Evolutionary conservation across 2,113 vertebrate genomes (phyloP).

Genomic region (Coracopsis vasa): DNA sequence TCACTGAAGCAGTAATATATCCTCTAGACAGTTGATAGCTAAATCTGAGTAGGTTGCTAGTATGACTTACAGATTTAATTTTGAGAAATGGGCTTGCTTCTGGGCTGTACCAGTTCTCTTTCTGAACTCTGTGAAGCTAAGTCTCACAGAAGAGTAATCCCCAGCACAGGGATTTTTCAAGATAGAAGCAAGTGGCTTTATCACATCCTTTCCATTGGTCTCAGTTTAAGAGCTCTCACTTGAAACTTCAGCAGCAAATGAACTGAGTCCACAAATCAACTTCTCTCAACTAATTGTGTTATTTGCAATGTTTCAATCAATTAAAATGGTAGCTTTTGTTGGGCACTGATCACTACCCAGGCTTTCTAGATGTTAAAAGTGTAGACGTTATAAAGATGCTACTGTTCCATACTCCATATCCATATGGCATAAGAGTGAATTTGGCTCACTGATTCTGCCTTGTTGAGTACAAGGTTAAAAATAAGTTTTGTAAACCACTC

Average conservation of each 20-base stretch:
- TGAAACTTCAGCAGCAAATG: not conserved
- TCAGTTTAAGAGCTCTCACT: not conserved
- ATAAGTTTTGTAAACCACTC: not conserved
- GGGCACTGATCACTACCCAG: not conserved
- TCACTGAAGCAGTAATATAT: not conserved
- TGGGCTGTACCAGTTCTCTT: not conserved
- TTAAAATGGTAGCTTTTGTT: not conserved
- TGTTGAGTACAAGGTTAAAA: not conserved
- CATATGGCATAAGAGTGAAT: not conserved
- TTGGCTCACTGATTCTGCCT: not conserved
- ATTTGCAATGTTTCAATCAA: not conserved
- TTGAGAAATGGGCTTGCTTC: not conserved
- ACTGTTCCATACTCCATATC: not conserved
- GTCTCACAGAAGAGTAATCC: not conserved
- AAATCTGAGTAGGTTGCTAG: not conserved
- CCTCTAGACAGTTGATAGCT: not conserved
- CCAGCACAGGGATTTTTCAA: not conserved
- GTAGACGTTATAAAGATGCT: not conserved
- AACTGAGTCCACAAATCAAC: not conserved
- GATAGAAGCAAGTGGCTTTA: not conserved
- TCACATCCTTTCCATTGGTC: not conserved
- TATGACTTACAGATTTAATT: not conserved
- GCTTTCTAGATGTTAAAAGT: not conserved
- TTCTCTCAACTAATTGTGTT: not conserved
- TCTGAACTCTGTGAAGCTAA: not conserved